Base-by-base conservation (phyloP, 1,140 invertebrate species). In the Triops longicaudatus region DNA sequence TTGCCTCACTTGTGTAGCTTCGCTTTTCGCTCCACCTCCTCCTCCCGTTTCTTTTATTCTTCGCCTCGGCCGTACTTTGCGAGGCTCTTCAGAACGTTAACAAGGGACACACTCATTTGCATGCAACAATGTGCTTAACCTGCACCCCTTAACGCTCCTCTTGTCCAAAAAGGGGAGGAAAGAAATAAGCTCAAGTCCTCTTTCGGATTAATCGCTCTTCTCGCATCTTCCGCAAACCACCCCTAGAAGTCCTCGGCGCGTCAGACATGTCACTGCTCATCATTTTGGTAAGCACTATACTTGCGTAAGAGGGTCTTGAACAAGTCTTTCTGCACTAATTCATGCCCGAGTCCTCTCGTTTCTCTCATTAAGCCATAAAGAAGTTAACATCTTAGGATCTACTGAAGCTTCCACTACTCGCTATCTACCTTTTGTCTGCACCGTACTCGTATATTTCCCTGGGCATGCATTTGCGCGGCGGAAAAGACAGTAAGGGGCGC, bases 91-190 rank as follows among this genome's bases (percentile, higher is more conserved):
- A 63, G 22, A 63, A 17, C 17, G 14, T n/a, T 63, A 63, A 63
- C 50, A 63, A 63, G 50, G 6, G 50, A 63, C n/a, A 63, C 17
- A 63, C 50, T 63, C 50, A 63, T 63, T 63, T 63, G 50, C 50
- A 63, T 63, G 50, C 50, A 63, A 63, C 50, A 63, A 63, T 63
- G 50, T 22, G 50, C 50, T 63, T 63, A 63, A 63, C 50, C 50
- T 63, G 50, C 50, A 22, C 17, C 22, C 50, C 50, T 63, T 63
- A 17, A 22, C 14, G 6, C 50, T 63, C 50, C 22, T 17, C 22
- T 63, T 5, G 4, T 17, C 17, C 17, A 7, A 22, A 22, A 63
- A 63, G n/a, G 22, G 22, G 6, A 6, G 50, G 50, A 63, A 63
- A 37, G 31, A 37, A 63, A 63, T 63, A 63, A 63, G 50, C 50